phyloP scores from a whole-genome alignment of 2,113 vertebrate species.

The Ctenomys sociabilis region DNA sequence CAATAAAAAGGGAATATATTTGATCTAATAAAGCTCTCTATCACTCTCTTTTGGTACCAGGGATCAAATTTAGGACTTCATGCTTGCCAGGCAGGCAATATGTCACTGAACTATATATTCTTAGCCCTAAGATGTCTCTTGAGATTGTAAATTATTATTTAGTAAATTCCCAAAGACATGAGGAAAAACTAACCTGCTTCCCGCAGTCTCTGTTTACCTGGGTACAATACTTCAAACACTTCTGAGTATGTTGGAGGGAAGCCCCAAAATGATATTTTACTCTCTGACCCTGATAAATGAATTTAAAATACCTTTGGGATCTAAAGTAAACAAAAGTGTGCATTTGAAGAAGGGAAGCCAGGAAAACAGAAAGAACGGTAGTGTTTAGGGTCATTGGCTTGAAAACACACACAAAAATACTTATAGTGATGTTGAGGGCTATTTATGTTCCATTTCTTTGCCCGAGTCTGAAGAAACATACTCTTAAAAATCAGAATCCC shows the following conservation, averaged over 20 bases:
- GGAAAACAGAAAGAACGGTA: neutral
- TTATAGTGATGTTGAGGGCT: neutral
- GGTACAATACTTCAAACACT: neutral
- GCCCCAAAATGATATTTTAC: slow-evolving; percentile 1
- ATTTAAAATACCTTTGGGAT: neutral
- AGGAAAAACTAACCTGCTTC: slow-evolving; percentile 12
- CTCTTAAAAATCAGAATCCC: neutral
- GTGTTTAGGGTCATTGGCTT: slow-evolving; percentile 37
- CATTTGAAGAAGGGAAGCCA: neutral
- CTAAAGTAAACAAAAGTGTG: slow-evolving; percentile 31
- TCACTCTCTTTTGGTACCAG: too few relatives aligned
- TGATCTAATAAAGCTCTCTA: neutral
- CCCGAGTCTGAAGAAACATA: slow-evolving; percentile 28
- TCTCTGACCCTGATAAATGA: neutral
- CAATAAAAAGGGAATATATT: neutral
- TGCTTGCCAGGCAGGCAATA: too few relatives aligned
- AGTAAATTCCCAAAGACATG: neutral
- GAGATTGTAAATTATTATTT: neutral
- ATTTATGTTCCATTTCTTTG: slow-evolving; percentile 41
- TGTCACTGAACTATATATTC: too few relatives aligned
- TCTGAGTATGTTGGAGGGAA: neutral
- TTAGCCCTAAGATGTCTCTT: neutral
- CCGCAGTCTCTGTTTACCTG: neutral
- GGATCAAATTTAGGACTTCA: too few relatives aligned
- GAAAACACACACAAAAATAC: slow-evolving; percentile 53